Evolutionary conservation across 2,888 invertebrate genomes (phyloP).

Genomic region (Callyntrura guangdongensis): DNA sequence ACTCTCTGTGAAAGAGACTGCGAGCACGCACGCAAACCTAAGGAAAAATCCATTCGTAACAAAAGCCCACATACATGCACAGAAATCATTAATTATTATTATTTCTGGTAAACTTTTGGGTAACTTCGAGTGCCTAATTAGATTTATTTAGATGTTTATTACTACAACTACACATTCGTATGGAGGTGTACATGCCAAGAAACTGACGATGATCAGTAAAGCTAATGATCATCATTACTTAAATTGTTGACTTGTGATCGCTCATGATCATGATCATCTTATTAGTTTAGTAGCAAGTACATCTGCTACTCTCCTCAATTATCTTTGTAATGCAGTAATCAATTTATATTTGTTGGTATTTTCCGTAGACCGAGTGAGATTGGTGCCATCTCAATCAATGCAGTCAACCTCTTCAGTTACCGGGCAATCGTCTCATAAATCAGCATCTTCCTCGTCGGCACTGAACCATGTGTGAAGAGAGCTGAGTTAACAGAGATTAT

Average conservation of each 20-base stretch:
- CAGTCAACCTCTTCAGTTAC: slow-evolving; percentile 67
- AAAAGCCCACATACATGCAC: slow-evolving; percentile 1
- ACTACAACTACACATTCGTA: too few relatives aligned
- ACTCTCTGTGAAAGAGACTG: background rate
- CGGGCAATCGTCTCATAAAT: slow-evolving; percentile 49
- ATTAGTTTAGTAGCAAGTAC: background rate
- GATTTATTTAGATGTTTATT: too few relatives aligned
- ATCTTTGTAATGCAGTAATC: background rate
- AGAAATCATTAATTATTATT: background rate
- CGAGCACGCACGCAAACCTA: slow-evolving; percentile 8
- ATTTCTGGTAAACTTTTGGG: too few relatives aligned
- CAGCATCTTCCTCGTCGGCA: slow-evolving; percentile 41
- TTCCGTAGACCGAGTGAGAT: slow-evolving; percentile 64
- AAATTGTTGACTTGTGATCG: background rate
- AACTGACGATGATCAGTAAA: background rate
- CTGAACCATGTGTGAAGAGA: slow-evolving; percentile 68
- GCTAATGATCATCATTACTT: background rate
- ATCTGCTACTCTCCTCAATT: background rate
- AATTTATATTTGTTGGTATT: background rate
- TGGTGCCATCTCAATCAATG: slow-evolving; percentile 76
- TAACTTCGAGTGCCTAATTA: too few relatives aligned
- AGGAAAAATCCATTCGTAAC: background rate
- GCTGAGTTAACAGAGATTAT: background rate
- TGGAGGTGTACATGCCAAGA: background rate
- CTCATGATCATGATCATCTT: slow-evolving; percentile 39